Conservation (phyloP, 1,140 invertebrate genomes). For the Stegodyphus dumicola region DNA sequence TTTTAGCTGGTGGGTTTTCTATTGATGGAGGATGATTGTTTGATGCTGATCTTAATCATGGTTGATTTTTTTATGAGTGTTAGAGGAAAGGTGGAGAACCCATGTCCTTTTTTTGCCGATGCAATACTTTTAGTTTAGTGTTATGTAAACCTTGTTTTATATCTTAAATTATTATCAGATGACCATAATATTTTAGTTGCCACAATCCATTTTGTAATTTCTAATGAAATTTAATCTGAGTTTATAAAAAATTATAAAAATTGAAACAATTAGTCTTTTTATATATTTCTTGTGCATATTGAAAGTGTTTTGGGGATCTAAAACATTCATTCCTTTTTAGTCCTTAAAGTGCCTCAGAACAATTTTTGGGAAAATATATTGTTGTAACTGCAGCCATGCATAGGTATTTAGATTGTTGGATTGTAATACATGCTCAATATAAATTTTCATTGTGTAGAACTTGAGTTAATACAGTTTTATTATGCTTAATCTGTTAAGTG, state of each 20-base stretch:
- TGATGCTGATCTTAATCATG: conserved; percentile 13
- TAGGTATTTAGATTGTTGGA: conserved; percentile 49
- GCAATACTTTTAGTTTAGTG: conserved; percentile 59
- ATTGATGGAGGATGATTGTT: background rate
- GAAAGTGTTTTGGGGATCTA: background rate
- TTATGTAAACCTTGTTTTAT: conserved; percentile 47
- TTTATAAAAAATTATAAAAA: background rate
- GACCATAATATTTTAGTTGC: conserved; percentile 19
- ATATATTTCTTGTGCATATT: background rate
- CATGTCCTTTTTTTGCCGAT: conserved; percentile 44
- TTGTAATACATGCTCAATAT: conserved; percentile 39
- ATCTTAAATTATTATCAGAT: conserved; percentile 57
- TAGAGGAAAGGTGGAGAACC: conserved; percentile 19
- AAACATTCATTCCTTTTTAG: conserved; percentile 40
- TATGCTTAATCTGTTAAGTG: background rate
- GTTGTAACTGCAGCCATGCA: conserved; percentile 22
- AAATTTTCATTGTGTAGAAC: conserved; percentile 3
- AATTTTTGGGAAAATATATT: conserved; percentile 32
- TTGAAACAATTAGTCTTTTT: background rate
- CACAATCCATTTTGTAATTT: background rate
- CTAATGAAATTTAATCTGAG: conserved; percentile 27
- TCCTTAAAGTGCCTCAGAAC: conserved; percentile 52
- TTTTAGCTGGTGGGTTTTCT: conserved; percentile 13
- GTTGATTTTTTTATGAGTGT: conserved; percentile 36
- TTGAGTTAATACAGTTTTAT: background rate